Conservation (phyloP, 2,113 vertebrate genomes). For the Tonatia bakeri region DNA sequence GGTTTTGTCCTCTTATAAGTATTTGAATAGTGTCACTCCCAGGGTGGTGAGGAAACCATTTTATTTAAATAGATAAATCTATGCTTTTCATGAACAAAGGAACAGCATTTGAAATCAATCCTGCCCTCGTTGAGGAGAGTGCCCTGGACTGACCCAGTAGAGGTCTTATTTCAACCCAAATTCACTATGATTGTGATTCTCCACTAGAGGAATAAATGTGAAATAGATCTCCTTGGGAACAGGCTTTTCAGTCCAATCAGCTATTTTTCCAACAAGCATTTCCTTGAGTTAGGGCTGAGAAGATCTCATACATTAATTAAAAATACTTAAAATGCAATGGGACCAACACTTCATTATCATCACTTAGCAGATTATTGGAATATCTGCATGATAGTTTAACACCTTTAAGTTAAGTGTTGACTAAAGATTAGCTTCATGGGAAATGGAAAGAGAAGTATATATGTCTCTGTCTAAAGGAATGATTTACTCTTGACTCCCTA, state of each 20-base stretch:
- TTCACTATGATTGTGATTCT: conserved; percentile 32
- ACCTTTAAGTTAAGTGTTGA: conserved; percentile 20
- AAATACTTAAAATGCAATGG: neutral
- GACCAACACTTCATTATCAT: conserved; percentile 23
- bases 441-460: conserved; percentile 20
- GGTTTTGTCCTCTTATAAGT: neutral
- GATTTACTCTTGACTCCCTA: conserved; percentile 60
- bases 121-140: neutral
- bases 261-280: conserved; percentile 16
- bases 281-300: neutral
- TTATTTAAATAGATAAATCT: conserved; percentile 15
- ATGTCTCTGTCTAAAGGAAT: neutral
- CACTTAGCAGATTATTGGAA: neutral
- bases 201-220: neutral
- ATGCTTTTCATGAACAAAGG: conserved; percentile 41
- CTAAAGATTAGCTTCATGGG: conserved; percentile 28
- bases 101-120: conserved; percentile 22
- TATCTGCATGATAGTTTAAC: neutral
- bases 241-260: neutral
- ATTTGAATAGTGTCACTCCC: neutral
- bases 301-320: neutral
- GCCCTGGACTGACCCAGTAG: neutral
- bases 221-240: conserved; percentile 64
- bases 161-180: conserved; percentile 56
- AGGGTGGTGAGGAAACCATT: neutral